Conservation (phyloP, 2,113 vertebrate genomes). For the Phylloscopus whistleri region DNA sequence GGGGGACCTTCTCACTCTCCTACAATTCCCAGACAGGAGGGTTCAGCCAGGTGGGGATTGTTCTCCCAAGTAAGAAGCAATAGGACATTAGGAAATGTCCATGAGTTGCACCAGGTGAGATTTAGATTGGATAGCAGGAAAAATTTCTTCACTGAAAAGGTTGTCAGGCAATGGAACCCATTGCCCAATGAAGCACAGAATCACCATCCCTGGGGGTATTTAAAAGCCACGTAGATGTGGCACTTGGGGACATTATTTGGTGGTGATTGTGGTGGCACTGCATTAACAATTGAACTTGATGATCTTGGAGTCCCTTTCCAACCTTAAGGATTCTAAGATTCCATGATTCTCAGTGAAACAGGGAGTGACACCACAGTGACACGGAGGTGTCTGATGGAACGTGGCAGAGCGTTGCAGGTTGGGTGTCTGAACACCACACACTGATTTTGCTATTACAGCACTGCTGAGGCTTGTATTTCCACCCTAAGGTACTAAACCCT, state of each 20-base stretch:
- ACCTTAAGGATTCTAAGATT: not conserved
- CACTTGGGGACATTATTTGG: not conserved
- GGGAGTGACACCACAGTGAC: not conserved
- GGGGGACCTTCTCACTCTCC: no score
- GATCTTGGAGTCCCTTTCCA: not conserved
- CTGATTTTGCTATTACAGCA: not conserved
- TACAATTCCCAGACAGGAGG: not conserved
- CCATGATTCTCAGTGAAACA: not conserved
- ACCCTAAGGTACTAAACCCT: not conserved
- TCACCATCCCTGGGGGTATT: not conserved
- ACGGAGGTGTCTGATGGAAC: not conserved
- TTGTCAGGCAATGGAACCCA: not conserved
- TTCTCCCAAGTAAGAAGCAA: not conserved
- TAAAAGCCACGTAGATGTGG: not conserved
- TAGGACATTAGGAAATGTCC: not conserved
- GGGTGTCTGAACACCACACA: not conserved
- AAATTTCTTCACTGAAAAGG: not conserved
- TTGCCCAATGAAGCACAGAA: not conserved
- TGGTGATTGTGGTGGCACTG: not conserved
- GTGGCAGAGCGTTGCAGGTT: not conserved
- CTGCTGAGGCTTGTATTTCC: not conserved
- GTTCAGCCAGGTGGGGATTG: not conserved
- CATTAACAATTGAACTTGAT: not conserved
- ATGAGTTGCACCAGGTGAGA: not conserved
- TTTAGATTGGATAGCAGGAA: not conserved